Evolutionary conservation across 2,888 invertebrate species (phyloP).

Genomic region (Pocota personata): DNA sequence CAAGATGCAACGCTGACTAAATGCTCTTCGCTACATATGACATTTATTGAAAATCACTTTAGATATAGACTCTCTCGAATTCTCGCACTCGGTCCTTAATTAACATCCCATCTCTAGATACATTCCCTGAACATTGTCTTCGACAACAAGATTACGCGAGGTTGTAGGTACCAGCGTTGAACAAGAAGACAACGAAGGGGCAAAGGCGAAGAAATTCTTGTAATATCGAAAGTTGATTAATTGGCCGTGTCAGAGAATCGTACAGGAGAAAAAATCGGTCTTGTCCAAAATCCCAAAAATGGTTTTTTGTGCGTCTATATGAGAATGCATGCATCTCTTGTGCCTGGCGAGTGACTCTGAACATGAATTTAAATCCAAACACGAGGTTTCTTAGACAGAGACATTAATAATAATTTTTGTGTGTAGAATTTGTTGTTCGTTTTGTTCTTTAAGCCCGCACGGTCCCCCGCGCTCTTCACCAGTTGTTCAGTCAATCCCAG

Average conservation of each 20-base stretch:
- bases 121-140: slow-evolving; percentile 67
- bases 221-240: slow-evolving; percentile 82
- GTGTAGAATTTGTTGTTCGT: slow-evolving; percentile 73
- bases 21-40: slow-evolving; percentile 61
- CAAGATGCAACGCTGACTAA: slow-evolving; percentile 60
- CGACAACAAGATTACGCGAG: slow-evolving; percentile 64
- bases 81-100: slow-evolving; percentile 57
- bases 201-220: slow-evolving; percentile 73
- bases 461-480: not conserved
- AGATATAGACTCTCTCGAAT: slow-evolving; percentile 18
- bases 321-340: slow-evolving; percentile 70
- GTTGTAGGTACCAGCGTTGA: slow-evolving; percentile 39
- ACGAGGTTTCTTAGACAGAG: slow-evolving; percentile 79
- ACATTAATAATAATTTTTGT: slow-evolving; percentile 78
- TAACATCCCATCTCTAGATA: slow-evolving; percentile 65
- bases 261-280: slow-evolving; percentile 71
- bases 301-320: slow-evolving; percentile 65
- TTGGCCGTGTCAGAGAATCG: slow-evolving; percentile 78
- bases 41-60: slow-evolving; percentile 74
- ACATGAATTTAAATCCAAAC: slow-evolving; percentile 77
- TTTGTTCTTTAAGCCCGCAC: slow-evolving; percentile 68
- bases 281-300: slow-evolving; percentile 74
- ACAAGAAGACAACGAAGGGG: slow-evolving; percentile 21
- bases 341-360: slow-evolving; percentile 76
- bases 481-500: not conserved